These are phyloP conservation scores for Polyodon spathula DNA, from an alignment of 2,113 vertebrate species.

Conservation along the genomic window DNA sequence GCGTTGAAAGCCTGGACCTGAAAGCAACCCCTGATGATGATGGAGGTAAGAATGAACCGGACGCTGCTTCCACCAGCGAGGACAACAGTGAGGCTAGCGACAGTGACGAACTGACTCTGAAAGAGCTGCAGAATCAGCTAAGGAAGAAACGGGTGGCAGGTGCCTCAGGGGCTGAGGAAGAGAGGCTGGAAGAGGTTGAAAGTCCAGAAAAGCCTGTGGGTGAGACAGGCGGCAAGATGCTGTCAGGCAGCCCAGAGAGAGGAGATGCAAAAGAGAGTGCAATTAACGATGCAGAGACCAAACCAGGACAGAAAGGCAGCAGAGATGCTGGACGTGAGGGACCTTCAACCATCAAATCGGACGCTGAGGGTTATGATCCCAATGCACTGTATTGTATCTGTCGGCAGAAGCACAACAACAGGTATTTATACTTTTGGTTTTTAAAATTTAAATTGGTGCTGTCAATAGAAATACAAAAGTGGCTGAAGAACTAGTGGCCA, in stretches of 20 bases:
- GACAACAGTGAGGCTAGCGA: slow-evolving; percentile 44
- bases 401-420: slow-evolving; percentile 76
- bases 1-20: slow-evolving; percentile 34
- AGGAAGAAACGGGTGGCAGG: slow-evolving; percentile 30
- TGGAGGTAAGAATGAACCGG: slow-evolving; percentile 30
- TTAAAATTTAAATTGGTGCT: background rate
- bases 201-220: slow-evolving; percentile 37
- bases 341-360: slow-evolving; percentile 36
- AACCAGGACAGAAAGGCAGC: slow-evolving; percentile 14
- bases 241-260: slow-evolving; percentile 31
- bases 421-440: slow-evolving; percentile 49
- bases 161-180: slow-evolving; percentile 21
- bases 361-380: slow-evolving; percentile 65
- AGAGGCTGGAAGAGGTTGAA: slow-evolving; percentile 35
- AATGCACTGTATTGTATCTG: slow-evolving; percentile 76
- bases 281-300: too few relatives aligned
- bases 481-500: too few relatives aligned
- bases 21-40: slow-evolving; percentile 42
- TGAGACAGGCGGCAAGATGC: slow-evolving; percentile 43
- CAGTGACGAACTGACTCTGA: slow-evolving; percentile 64
- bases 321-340: slow-evolving; percentile 29
- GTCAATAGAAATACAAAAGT: too few relatives aligned
- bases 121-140: slow-evolving; percentile 57
- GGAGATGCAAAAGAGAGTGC: too few relatives aligned
- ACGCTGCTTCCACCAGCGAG: slow-evolving; percentile 39